Conservation (phyloP, 92 coral and sea anemone species). For the Chrysogorgia sp. region DNA sequence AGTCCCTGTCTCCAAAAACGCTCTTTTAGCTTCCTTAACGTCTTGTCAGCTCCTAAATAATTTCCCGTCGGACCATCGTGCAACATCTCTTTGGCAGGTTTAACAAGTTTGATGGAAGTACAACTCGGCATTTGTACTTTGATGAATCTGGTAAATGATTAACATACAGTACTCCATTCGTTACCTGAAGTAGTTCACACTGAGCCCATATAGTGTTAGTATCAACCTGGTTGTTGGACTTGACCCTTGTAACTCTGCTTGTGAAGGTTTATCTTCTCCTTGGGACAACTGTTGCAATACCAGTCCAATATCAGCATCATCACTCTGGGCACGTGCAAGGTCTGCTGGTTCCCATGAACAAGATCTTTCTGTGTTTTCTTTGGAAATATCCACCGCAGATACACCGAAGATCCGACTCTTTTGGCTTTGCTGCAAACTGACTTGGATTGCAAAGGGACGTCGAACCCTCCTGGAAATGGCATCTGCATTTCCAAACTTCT, state of each 20-base stretch:
- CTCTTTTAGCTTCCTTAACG: conserved; percentile 56
- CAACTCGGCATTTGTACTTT: conserved; percentile 5
- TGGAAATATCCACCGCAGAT: background rate
- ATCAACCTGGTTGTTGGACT: conserved; percentile 31
- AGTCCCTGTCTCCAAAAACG: conserved; percentile 66
- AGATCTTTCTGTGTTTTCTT: background rate
- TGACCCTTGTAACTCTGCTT: conserved; percentile 1
- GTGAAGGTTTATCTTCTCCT: conserved; percentile 22
- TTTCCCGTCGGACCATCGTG: conserved; percentile 50
- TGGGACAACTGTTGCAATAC: conserved; percentile 26
- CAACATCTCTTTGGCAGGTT: conserved; percentile 26
- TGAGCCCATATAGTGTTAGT: conserved; percentile 48
- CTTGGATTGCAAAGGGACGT: conserved; percentile 33
- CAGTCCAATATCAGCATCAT: conserved; percentile 46
- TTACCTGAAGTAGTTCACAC: conserved; percentile 20
- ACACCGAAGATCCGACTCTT: background rate
- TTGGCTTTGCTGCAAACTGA: background rate
- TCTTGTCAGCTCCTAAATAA: conserved; percentile 55
- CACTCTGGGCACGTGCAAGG: conserved; percentile 56
- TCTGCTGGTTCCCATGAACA: conserved; percentile 26
- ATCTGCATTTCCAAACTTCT: conserved; percentile 57
- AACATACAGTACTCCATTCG: conserved; percentile 10
- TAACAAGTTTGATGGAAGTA: conserved; percentile 38
- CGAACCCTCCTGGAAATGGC: conserved; percentile 56
- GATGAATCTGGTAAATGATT: background rate